Base-by-base conservation (phyloP, 1,140 invertebrate genomes). In the Nephila pilipes region DNA sequence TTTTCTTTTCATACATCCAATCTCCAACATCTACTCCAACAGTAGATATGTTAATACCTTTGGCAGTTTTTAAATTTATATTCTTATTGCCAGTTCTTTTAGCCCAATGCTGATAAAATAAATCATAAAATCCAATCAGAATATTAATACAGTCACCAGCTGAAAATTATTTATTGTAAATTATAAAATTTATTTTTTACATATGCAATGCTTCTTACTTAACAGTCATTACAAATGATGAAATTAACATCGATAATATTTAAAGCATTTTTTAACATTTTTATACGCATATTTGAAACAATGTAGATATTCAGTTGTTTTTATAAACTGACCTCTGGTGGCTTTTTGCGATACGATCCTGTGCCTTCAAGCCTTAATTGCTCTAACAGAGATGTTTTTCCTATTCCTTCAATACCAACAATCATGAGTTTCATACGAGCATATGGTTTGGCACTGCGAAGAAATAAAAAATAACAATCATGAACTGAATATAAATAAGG, bases 351-450 rank as follows among this genome's bases (percentile, higher is more conserved):
- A 94, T 97, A 97, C 1, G 96, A 96, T 8, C 97, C 97, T 29
- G 97, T 97, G 0, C 98, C 98, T 95, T 99, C 98, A 94, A 98
- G 97, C 54, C 98, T 95, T 14, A 99, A 95, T 94, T 98, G 97
- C 94, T 99, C 97, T 18, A 99, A 95, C 5, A 99, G 95, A 83
- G 98, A 98, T 0, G 99, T 99, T 95, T 99, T 99, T 0, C 98
- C 98, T 94, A 98, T 98, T 20, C 98, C 98, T 95, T 99, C 98
- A 16, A 98, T 97, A 0, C 99, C 99, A 22, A 99, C 98, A 80
- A 99, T 97, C 99, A 99, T 99, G 4, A 99, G 96, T 95, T 99
- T 99, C 97, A 99, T 98, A 63, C 98, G 96, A 8, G 98, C 98
- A 95, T 99, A 99, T 0, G 98, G 97, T 95, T 97, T 97, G 0